phyloP scores from a whole-genome alignment of 2,113 vertebrate species.

The Prunella fulvescens region DNA sequence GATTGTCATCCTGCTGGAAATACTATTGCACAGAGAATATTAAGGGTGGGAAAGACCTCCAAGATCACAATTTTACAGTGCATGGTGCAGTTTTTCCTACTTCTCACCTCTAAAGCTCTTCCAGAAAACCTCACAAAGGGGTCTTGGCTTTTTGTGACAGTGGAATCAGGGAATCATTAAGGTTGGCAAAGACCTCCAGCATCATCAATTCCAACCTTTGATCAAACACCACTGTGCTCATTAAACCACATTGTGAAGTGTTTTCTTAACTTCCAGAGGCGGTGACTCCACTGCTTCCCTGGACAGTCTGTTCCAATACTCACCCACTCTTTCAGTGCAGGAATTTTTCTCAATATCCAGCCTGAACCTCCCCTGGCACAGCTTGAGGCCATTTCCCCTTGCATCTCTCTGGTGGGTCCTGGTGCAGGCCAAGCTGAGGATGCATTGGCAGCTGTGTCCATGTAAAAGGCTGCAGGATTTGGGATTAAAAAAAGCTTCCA shows the following conservation, averaged over 20 bases:
- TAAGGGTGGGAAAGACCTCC: neutral
- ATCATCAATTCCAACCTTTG: neutral
- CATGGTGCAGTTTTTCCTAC: neutral
- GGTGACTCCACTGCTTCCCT: neutral
- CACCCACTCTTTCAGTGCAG: neutral
- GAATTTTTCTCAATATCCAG: neutral
- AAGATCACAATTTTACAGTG: neutral
- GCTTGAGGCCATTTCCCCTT: neutral
- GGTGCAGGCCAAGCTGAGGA: no score
- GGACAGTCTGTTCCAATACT: neutral
- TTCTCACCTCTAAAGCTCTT: neutral
- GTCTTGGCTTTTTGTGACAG: neutral
- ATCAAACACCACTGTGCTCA: neutral
- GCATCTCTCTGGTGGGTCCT: rapidly evolving
- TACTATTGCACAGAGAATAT: rapidly evolving
- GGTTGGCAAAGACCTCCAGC: neutral
- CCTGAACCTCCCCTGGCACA: neutral
- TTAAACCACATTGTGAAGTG: neutral
- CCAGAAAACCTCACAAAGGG: neutral
- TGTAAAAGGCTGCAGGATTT: neutral
- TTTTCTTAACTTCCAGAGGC: neutral
- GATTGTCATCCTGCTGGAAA: neutral
- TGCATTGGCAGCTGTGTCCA: neutral
- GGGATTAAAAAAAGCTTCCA: neutral
- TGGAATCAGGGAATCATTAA: neutral